Evolutionary conservation across 2,113 vertebrate genomes (phyloP), one percentile per base, ranked within the genome.

Genomic region (Galeopterus variegatus): DNA sequence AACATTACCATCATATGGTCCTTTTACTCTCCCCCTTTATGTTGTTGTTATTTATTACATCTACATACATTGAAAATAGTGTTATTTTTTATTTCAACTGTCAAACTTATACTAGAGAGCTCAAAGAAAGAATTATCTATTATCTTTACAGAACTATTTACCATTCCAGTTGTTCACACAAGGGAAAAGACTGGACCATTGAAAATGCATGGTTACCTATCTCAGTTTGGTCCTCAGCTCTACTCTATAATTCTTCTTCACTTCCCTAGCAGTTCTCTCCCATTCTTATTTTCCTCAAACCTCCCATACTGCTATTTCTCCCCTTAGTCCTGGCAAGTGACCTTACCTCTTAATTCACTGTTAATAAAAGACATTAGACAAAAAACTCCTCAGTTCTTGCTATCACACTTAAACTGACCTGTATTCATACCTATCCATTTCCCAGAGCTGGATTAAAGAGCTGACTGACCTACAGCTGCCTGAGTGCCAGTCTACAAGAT

Each of bases 311-410:
- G 24, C 60, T 84, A 80, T 72, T 80, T 95, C 19, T 54, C n/a
- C 31, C 45, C 36, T 64, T 87, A 67, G 48, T 73, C 64, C 84
- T 19, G 94, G 88, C 4, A 95, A 96, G 67, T 41, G 12, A 69
- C 48, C 28, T 45, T 64, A 45, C 45, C 45, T 95, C 65, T 41
- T 80, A 91, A 88, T 36, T 79, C 41, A 96, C 52, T 23, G 8
- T 65, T 87, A 90, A 94, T 60, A 90, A 36, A 72, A 56, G 56
- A 58, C 31, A 58, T 75, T 21, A 79, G 54, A 31, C 58, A 92
- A 89, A 45, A 45, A 94, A 86, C 36, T 88, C 45, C 14, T 84
- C 36, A 77, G 92, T 79, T 95, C 77, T 89, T 96, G 7, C 52
- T 89, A 60, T 62, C n/a, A 95, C 64, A 69, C 48, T 64, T 79